Evolutionary conservation across 1,140 invertebrate genomes (phyloP), one percentile per base, ranked within the genome.

Genomic region (Drosophila hydei): DNA sequence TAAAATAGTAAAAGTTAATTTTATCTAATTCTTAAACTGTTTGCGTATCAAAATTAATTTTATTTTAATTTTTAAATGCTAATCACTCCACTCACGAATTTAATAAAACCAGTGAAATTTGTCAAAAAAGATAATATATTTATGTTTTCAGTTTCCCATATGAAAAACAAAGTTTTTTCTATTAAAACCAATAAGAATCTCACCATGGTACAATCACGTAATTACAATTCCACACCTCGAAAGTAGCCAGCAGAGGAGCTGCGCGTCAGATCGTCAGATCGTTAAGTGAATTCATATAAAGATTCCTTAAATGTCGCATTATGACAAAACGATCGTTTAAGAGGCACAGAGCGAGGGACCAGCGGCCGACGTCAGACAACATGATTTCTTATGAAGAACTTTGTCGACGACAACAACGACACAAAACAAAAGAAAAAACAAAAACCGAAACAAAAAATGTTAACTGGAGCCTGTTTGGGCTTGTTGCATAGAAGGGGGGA

Each of bases 231-330:
- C 83, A 88, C 83, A 88, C 83, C 83, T 89, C 51, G 48, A 14
- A 42, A 50, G 36, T 48, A 61, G 61, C 40, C 11, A 75, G 40
- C 25, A 54, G 69, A 68, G 60, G 77, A 87, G 80, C 77, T 70
- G 64, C 69, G 73, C 73, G 55, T 68, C 63, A 48, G 38, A 14
- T 56, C 38, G 21, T 42, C 14, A 79, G 78, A 73, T 83, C 72
- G 75, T 83, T 88, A 88, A 89, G 83, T 79, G 83, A 88, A 88
- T 88, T 89, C 83, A 88, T 89, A 88, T 88, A 88, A 83, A 88
- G 88, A 89, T 88, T 89, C 83, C 84, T 88, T 88, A 89, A 88
- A 88, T 88, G 83, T 88, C 83, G 83, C 83, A 88, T 88, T 88
- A 88, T 88, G 83, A 88, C 83, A 88, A 88, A 88, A 88, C 84